A percentile compares a stretch with the other conserved stretches of the same genome.
Evolutionary conservation across 1,140 invertebrate genomes (phyloP).

Genomic region (Papilio glaucus): DNA sequence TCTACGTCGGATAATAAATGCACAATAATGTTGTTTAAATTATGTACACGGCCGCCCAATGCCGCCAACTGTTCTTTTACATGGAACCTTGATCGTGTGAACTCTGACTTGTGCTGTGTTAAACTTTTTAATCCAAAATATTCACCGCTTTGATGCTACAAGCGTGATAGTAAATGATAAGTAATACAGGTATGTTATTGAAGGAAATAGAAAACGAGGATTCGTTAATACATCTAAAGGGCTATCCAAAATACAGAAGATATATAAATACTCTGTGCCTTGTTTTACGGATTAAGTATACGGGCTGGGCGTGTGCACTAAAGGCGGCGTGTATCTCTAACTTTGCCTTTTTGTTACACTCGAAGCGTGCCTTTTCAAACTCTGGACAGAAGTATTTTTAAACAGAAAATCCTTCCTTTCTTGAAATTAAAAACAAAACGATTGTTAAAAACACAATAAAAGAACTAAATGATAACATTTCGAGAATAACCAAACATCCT

Average conservation of each 20-base stretch:
- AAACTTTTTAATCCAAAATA: not conserved
- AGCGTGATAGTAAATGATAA: not conserved
- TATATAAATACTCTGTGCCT: too few species aligned
- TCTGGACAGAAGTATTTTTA: too few species aligned
- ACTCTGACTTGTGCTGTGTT: conserved; percentile 34
- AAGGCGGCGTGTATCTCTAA: too few species aligned
- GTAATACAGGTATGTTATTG: not conserved
- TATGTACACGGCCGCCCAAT: conserved; percentile 64
- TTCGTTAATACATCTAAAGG: too few species aligned
- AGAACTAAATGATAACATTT: not conserved
- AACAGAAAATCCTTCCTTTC: not conserved
- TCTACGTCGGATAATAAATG: conserved; percentile 60
- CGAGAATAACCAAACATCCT: not conserved
- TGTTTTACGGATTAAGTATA: too few species aligned
- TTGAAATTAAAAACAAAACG: not conserved
- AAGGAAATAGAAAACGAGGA: not conserved
- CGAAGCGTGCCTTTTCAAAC: too few species aligned
- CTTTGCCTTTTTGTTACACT: too few species aligned
- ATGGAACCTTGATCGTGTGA: conserved; percentile 60
- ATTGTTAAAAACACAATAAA: not conserved
- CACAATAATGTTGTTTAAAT: conserved; percentile 71
- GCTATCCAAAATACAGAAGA: not conserved
- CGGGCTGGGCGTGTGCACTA: too few species aligned
- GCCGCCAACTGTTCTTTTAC: conserved; percentile 74
- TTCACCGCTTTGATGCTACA: not conserved